Conservation (phyloP, 2,113 vertebrate species). For the Labrus mixtus region DNA sequence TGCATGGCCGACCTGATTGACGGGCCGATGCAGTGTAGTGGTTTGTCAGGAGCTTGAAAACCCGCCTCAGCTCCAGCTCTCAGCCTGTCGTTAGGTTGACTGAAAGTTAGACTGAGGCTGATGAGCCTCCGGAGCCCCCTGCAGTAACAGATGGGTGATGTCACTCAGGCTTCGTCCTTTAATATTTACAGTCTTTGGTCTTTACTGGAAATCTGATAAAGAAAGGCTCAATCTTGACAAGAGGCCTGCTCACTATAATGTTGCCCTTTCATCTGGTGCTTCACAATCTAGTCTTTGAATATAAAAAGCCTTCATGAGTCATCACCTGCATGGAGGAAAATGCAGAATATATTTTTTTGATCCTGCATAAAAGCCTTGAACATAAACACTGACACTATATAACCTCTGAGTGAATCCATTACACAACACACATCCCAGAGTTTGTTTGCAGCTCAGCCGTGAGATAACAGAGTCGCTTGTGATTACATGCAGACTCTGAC, state of each 20-base stretch:
- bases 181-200: not conserved
- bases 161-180: too few species aligned
- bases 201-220: slow-evolving; percentile 3
- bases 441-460: slow-evolving; percentile 1
- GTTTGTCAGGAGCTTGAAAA: too few species aligned
- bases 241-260: slow-evolving; percentile 10
- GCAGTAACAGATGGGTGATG: too few species aligned
- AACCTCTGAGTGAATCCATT: not conserved
- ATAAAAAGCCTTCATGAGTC: slow-evolving; percentile 45
- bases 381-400: not conserved
- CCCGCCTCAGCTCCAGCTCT: too few species aligned
- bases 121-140: too few species aligned
- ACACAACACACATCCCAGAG: not conserved
- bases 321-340: slow-evolving; percentile 9
- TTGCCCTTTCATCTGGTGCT: slow-evolving; percentile 34
- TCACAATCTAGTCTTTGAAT: slow-evolving; percentile 20
- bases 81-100: too few species aligned
- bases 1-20: too few species aligned
- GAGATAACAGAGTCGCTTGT: not conserved
- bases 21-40: too few species aligned
- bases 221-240: slow-evolving; percentile 6
- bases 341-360: slow-evolving; percentile 22
- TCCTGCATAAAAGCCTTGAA: slow-evolving; percentile 8
- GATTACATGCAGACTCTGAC: slow-evolving; percentile 9
- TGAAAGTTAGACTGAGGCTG: too few species aligned